Evolutionary conservation across 1,140 invertebrate species (phyloP), one percentile per base, ranked within the genome.

Genomic region (Atta colombica): DNA sequence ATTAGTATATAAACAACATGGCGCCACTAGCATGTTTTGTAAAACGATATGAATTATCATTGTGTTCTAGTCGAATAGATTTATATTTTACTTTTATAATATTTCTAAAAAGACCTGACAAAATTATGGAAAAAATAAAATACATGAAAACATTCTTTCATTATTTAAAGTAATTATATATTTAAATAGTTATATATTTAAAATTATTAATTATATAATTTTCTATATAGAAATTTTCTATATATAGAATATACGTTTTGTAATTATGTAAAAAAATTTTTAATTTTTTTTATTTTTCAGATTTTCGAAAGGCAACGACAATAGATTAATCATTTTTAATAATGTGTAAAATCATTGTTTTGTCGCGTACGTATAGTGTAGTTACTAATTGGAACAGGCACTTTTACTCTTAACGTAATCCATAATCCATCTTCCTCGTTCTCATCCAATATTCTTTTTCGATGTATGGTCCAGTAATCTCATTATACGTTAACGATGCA

Each of bases 401-500:
- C 49, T 74, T 87, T 85, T 92, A 88, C 87, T 77, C 63, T 88
- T 69, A 88, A 87, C 87, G 21, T 72, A 74, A 85, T 85, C 61
- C 31, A 28, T 72, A 74, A 85, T 75, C 55, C 21, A 71, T 77
- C 75, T 80, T 89, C 85, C 81, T 86, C 74, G 71, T 88, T 87
- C 61, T 77, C 65, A 61, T 63, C 80, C 58, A 77, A 69, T 88
- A 72, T 85, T 78, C 55, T 55, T 85, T 45, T 85, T 65, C 82
- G 60, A 68, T 65, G 35, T 53, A 75, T 75, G 84, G 35, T 49
- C 74, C 66, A 75, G 88, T 93, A 94, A 94, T 92, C 92, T 94
- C 87, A 92, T 93, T 93, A 92, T 89, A 88, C 87, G 84, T 82
- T 92, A 92, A 94, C 90, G 91, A 93, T 90, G 87, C 80, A 77